phyloP scores from a whole-genome alignment of 2,888 invertebrate genomes.

The Dexiosoma caninum region DNA sequence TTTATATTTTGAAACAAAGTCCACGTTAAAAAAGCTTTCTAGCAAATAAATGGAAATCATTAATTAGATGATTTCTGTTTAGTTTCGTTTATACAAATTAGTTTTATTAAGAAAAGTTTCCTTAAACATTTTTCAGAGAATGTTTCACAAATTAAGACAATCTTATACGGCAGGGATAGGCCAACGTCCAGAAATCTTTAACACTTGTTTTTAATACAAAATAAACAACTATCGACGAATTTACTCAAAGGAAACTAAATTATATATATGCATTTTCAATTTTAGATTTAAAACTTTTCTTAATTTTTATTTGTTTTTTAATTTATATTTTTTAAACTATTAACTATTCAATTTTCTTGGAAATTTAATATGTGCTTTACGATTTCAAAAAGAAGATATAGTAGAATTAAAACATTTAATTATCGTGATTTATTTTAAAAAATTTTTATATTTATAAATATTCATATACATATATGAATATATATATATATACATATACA shows the following conservation, averaged over 20 bases:
- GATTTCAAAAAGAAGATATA: not conserved
- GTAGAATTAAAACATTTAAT: constrained; percentile 35
- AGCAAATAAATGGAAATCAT: constrained; percentile 14
- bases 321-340: constrained; percentile 66
- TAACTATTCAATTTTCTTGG: constrained; percentile 69
- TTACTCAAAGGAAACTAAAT: too few relatives aligned
- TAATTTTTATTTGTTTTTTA: not conserved
- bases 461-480: not conserved
- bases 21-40: constrained; percentile 27
- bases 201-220: too few relatives aligned
- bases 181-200: not conserved
- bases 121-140: constrained; percentile 35
- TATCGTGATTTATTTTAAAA: constrained; percentile 7
- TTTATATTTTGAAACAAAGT: constrained; percentile 48
- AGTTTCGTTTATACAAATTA: constrained; percentile 51
- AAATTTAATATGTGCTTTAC: constrained; percentile 56
- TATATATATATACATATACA: not conserved
- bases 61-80: constrained; percentile 38
- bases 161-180: not conserved
- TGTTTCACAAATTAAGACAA: not conserved
- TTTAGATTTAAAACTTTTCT: constrained; percentile 19
- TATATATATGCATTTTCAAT: too few relatives aligned
- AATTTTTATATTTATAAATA: constrained; percentile 10
- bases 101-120: constrained; percentile 64
- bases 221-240: too few relatives aligned